phyloP scores from a whole-genome alignment of 2,888 invertebrate species.

The Corbicula japonica region DNA sequence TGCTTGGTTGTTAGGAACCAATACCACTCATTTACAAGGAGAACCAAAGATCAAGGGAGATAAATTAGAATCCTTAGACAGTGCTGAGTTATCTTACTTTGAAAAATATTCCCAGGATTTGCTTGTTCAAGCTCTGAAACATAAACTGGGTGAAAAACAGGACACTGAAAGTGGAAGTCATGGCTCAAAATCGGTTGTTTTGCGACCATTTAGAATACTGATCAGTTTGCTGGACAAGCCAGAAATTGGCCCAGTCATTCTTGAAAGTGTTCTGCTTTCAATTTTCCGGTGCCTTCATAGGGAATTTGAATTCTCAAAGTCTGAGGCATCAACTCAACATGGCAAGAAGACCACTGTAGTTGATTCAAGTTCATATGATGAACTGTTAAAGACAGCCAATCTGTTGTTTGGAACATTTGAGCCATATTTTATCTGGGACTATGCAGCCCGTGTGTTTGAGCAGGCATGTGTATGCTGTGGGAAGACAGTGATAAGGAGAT shows the following conservation, averaged over 20 bases:
- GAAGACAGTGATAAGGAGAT: slow-evolving; percentile 14
- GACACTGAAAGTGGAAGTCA: slow-evolving; percentile 37
- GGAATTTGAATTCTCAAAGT: slow-evolving; percentile 69
- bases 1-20: slow-evolving; percentile 93
- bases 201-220: slow-evolving; percentile 90
- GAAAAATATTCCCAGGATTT: slow-evolving; percentile 90
- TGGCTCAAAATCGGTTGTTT: slow-evolving; percentile 58
- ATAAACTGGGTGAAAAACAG: slow-evolving; percentile 69
- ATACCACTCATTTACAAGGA: slow-evolving; percentile 80
- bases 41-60: slow-evolving; percentile 54
- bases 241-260: slow-evolving; percentile 90
- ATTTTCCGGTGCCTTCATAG: slow-evolving; percentile 89
- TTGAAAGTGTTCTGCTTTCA: slow-evolving; percentile 87
- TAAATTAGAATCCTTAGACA: slow-evolving; percentile 47
- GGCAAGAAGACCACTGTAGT: slow-evolving; percentile 34
- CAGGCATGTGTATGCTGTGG: slow-evolving; percentile 73
- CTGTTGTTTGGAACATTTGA: slow-evolving; percentile 93
- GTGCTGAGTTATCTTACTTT: slow-evolving; percentile 88
- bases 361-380: slow-evolving; percentile 84
- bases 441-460: slow-evolving; percentile 88
- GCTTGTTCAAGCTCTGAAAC: slow-evolving; percentile 84
- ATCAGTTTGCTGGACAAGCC: slow-evolving; percentile 95
- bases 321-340: neutral
- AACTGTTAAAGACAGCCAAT: slow-evolving; percentile 94
- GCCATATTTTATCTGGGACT: slow-evolving; percentile 95